Evolutionary conservation across 2,113 vertebrate genomes (phyloP).

Genomic region (Tichodroma muraria): DNA sequence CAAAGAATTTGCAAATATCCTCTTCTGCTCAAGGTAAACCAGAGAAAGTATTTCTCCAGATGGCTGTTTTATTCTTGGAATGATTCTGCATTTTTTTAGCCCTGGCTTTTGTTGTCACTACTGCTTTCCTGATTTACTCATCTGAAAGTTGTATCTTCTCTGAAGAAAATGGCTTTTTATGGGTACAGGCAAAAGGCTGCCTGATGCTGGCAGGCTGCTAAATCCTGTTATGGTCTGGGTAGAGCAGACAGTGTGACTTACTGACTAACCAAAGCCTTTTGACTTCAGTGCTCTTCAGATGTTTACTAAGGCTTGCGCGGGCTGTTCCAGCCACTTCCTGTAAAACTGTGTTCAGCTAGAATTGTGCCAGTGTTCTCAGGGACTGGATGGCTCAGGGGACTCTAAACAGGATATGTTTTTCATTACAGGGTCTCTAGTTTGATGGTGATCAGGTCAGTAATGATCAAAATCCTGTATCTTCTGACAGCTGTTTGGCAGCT

Average conservation of each 20-base stretch:
- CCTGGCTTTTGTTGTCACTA: background rate
- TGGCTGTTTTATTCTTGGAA: background rate
- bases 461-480: background rate
- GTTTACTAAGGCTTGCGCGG: background rate
- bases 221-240: background rate
- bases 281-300: background rate
- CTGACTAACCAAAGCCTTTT: background rate
- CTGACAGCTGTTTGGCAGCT: background rate
- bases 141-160: background rate
- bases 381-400: background rate
- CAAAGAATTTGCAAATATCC: constrained; percentile 99
- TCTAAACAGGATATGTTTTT: background rate
- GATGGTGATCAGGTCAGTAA: background rate
- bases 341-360: background rate
- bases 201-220: background rate
- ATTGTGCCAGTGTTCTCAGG: background rate
- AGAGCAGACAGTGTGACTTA: background rate
- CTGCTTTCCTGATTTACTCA: background rate
- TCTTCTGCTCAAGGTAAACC: constrained; percentile 90
- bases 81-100: background rate
- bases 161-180: background rate
- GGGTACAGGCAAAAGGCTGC: background rate
- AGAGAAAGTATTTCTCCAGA: background rate
- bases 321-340: background rate
- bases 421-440: background rate